Evolutionary conservation across 2,797 vertebrate species (phyloP), one percentile per base, ranked within the genome.

Genomic region (Manis pentadactyla): DNA sequence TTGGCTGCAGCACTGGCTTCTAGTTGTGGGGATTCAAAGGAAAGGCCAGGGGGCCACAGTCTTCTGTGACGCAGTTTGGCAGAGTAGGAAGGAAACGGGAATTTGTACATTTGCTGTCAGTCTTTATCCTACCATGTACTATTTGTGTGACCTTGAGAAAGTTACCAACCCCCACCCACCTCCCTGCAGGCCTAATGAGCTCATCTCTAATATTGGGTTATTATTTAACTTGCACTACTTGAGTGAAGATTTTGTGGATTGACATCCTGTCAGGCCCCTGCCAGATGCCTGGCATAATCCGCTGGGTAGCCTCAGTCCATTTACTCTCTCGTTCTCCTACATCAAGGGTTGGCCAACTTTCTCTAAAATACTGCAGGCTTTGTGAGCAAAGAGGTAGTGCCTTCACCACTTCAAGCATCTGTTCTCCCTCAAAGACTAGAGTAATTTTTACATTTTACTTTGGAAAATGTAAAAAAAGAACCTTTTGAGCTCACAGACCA

Each of bases 201-300:
- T 25, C 59, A 31, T 87, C 64, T 59, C 77, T 95, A 63, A 95
- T 84, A 75, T 27, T 64, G 90, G 46, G 57, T 61, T 92, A 59
- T 93, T 97, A 63, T 93, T 96, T 84, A 95, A 84, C 34, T 75
- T 84, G 53, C 7, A 74, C 81, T 17, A 19, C 46, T 78, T 37
- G 6, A 71, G 59, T 66, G 63, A 91, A 19, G 57, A 86, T 39
- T 73, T 46, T 42, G 23, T 46, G 46, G 46, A 46, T 42, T 86
- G 77, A 87, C 53, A 59, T 63, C 82, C 87, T 83, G 69, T 69
- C 46, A 37, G 19, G 12, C 39, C 61, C 8, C n/a, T 7, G 2
- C 1, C 46, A 27, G 23, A 49, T 87, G 21, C 12, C 61, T 73
- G 87, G 34, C 34, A n/a, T 4, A 9, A 37, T 2, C 3, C 55